Base-by-base conservation (phyloP, 2,113 vertebrate genomes). In the Callionymus lyra region DNA sequence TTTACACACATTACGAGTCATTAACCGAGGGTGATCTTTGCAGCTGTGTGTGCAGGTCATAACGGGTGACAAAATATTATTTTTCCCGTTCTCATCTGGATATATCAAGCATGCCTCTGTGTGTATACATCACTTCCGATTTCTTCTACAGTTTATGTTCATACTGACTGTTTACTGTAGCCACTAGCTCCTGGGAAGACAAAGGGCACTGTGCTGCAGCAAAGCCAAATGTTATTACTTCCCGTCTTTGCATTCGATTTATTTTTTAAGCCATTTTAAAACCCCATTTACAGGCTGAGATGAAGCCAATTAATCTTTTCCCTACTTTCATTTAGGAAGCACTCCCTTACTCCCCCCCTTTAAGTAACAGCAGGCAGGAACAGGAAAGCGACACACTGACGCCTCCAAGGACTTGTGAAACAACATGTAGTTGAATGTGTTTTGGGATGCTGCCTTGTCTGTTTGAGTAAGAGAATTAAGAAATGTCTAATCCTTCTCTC, bases 161-260 rank as follows among this genome's bases (percentile, higher is more conserved):
- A 27, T 27, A 27, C n/a, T 62, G 41, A 40, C 63, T 56, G 52
- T 38, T 64, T 57, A 64, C 57, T 65, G 19, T 31, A 54, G 41
- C 49, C 51, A 56, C 16, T 34, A 57, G 57, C 56, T 73, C 52
- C 65, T 63, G 65, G 70, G 66, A 70, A 78, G 59, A 54, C 65
- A 77, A 77, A 70, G 69, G 67, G 50, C 64, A 71, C 58, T 70
- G 63, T 66, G 53, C 53, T 1, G 21, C 54, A 8, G 50, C 58
- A 51, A 71, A 77, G 76, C 77, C 71, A 77, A 81, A 79, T 79
- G 71, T 76, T 79, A 76, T 81, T 76, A 76, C 79, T 60, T 52
- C 56, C 60, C 53, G 67, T 56, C 71, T 73, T 77, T 77, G 76
- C 76, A 74, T 81, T 76, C 69, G 75, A 79, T 77, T 79, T 77